Evolutionary conservation across 2,797 vertebrate species (phyloP), one percentile per base, ranked within the genome.

Genomic region (Myotis pilosus): DNA sequence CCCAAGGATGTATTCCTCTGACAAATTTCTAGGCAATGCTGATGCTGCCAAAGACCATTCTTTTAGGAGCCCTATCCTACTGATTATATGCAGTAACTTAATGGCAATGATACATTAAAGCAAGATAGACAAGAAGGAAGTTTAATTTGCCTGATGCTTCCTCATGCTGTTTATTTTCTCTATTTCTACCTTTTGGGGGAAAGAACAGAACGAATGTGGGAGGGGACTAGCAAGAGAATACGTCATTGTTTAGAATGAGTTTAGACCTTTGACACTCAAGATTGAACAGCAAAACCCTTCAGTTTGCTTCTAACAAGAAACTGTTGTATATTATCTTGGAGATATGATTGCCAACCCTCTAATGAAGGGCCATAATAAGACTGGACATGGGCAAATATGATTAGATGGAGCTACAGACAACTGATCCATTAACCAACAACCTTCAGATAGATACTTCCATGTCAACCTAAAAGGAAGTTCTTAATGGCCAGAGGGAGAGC

Each of bases 161-260:
- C 80, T 90, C 23, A 8, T 7, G 8, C 49, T 89, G 25, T 38
- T 85, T 22, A 62, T 80, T 78, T 78, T 85, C 51, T 85, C 33
- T 44, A 41, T 88, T 79, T 82, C 64, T 95, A 94, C n/a, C 25
- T 93, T 57, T 36, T 19, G 22, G 55, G 11, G 47, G 80, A 88
- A 90, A 88, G 36, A 79, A 9, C 15, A 85, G n/a, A 72, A 72
- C 5, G 71, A 84, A 62, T 72, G 30, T 9, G 3, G 47, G n/a
- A 6, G 9, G 4, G 19, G 3, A 7, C 36, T 75, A 93, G 16
- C 10, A 80, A 90, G 30, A 78, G 36, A 86, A 30, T 3, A 72
- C 17, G 28, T 84, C 76, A 76, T 8, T 72, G 22, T 93, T 95
- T 69, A 88, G n/a, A 90, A 85, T 78, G 55, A 85, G 10, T 81